phyloP scores from a whole-genome alignment of 1,140 invertebrate genomes.

The Orussus abietinus region DNA sequence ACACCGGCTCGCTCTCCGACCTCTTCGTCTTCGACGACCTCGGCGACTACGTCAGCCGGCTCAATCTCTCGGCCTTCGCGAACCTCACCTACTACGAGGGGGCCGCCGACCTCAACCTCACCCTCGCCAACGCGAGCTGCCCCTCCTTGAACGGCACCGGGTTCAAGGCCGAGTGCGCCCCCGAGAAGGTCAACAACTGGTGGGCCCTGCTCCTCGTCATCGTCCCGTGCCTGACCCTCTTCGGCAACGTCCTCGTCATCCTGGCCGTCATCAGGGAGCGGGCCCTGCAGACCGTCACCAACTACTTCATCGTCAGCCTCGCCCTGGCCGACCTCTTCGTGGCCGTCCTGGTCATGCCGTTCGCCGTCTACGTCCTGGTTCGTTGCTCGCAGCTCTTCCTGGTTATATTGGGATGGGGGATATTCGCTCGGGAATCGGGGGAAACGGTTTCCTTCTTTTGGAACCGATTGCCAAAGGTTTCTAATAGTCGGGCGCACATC shows the following conservation, averaged over 20 bases:
- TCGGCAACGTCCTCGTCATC: slow-evolving; percentile 96
- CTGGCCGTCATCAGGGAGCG: slow-evolving; percentile 87
- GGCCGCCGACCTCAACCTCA: slow-evolving; percentile 29
- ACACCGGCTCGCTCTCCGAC: slow-evolving; percentile 41
- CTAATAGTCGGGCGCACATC: too few species aligned
- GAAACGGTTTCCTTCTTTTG: too few species aligned
- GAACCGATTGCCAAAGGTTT: too few species aligned
- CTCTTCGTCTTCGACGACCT: slow-evolving; percentile 48
- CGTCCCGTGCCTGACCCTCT: slow-evolving; percentile 90
- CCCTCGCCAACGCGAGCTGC: slow-evolving; percentile 31
- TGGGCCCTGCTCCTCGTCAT: slow-evolving; percentile 83
- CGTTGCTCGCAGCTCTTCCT: too few species aligned
- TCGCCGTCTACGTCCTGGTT: slow-evolving; percentile 95
- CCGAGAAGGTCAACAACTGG: slow-evolving; percentile 62
- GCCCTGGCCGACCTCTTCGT: slow-evolving; percentile 97
- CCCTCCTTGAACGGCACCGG: slow-evolving; percentile 45
- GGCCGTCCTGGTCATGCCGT: slow-evolving; percentile 96
- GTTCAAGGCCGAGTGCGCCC: slow-evolving; percentile 48
- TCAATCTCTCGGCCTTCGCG: slow-evolving; percentile 43
- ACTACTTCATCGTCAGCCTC: slow-evolving; percentile 97
- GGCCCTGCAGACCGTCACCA: slow-evolving; percentile 89
- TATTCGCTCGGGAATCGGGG: too few species aligned
- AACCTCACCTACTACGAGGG: slow-evolving; percentile 45
- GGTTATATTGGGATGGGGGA: too few species aligned
- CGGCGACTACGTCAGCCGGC: slow-evolving; percentile 43